Conservation (phyloP, 2,113 vertebrate genomes). For the Athene cunicularia region DNA sequence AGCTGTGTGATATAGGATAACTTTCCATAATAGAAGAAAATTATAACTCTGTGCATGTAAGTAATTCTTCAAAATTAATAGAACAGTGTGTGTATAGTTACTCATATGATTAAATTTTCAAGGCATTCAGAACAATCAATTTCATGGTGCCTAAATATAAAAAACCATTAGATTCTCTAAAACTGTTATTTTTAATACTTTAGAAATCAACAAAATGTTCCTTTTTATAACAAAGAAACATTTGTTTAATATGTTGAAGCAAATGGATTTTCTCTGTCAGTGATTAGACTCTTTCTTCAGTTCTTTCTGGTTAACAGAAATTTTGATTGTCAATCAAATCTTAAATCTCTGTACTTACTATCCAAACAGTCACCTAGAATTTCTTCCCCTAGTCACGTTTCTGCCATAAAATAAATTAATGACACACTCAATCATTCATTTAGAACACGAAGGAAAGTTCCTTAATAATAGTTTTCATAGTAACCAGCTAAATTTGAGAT, state of each 20-base stretch:
- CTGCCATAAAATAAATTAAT: slow-evolving; percentile 56
- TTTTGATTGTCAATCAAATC: slow-evolving; percentile 66
- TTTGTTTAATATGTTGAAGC: slow-evolving; percentile 47
- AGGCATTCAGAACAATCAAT: slow-evolving; percentile 38
- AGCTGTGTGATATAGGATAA: slow-evolving; percentile 1
- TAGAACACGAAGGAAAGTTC: slow-evolving; percentile 17
- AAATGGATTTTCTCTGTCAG: slow-evolving; percentile 43
- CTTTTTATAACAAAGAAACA: slow-evolving; percentile 55
- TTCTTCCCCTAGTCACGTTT: slow-evolving; percentile 52
- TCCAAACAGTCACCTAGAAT: slow-evolving; percentile 54
- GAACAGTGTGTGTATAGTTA: slow-evolving; percentile 24
- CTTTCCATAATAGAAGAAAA: slow-evolving; percentile 48
- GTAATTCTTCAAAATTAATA: slow-evolving; percentile 48
- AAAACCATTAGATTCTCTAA: slow-evolving; percentile 35
- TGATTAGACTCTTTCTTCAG: slow-evolving; percentile 39
- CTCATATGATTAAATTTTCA: slow-evolving; percentile 42
- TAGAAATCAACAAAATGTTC: slow-evolving; percentile 62
- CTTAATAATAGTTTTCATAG: slow-evolving; percentile 40
- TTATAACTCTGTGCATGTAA: slow-evolving; percentile 1
- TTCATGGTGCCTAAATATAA: slow-evolving; percentile 55
- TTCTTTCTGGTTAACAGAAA: slow-evolving; percentile 50
- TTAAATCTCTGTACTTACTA: slow-evolving; percentile 42
- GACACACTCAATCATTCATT: slow-evolving; percentile 49
- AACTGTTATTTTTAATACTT: slow-evolving; percentile 56
- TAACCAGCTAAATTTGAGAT: slow-evolving; percentile 43